Evolutionary conservation across 1,140 invertebrate species (phyloP), one percentile per base, ranked within the genome.

Genomic region (Trichonephila clavata): DNA sequence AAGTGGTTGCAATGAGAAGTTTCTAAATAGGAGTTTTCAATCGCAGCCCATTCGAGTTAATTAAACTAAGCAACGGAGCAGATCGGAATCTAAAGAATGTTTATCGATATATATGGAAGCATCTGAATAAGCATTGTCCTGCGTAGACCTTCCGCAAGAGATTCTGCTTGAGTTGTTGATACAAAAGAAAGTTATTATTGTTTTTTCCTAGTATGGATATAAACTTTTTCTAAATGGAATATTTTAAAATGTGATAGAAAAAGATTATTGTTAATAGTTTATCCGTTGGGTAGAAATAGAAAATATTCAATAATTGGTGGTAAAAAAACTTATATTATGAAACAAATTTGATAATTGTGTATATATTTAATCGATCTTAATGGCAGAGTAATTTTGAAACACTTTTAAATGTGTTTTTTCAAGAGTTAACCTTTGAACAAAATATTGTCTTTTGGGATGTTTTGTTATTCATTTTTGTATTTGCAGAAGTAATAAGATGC

Each of bases 21-120:
- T 50, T 50, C 50, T 50, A 50, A 50, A 50, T 50, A 13, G 10
- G 50, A 50, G 50, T 77, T 32, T 68, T 14, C 71, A 77, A 77
- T 84, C 50, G 83, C 83, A 60, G 57, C 8, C 43, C 16, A 16
- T 27, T 84, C 43, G 50, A 59, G 83, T 84, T 84, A 84, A 84
- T 84, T 84, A 84, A 84, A 84, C 7, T 59, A 50, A 59, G 83
- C 57, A 59, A 50, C 27, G 83, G 16, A 24, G 50, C 83, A 84
- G 83, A 84, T 57, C 43, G 83, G 83, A 84, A 84, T 84, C 21
- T 14, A 20, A 27, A 27, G 83, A 84, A 84, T 84, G 83, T 59
- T 27, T 21, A 18, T 77, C 71, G 71, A 77, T 77, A 7, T 1
- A 77, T 77, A 77, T 77, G 32, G 16, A 39, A 77, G 32, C 24